These are phyloP conservation scores for Meghimatium bilineatum DNA, from an alignment of 2,888 invertebrate genomes.

Conservation along the genomic window DNA sequence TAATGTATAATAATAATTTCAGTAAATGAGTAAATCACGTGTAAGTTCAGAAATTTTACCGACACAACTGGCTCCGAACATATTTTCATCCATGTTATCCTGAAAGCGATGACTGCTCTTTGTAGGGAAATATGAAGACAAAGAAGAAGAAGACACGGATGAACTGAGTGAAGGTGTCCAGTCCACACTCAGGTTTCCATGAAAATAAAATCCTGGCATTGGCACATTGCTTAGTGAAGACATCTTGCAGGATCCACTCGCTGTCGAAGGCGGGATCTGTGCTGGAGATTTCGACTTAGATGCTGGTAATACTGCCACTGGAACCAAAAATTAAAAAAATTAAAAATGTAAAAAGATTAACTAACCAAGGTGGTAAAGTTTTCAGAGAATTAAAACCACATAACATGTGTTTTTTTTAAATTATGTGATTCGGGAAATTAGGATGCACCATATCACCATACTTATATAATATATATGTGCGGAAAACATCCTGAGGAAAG, in stretches of 20 bases:
- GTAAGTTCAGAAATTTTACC: conserved; percentile 27
- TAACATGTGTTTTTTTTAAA: too few relatives aligned
- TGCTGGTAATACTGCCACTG: conserved; percentile 20
- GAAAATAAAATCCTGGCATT: conserved; percentile 68
- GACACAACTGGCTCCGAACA: conserved; percentile 7
- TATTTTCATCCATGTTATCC: conserved; percentile 11
- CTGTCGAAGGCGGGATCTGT: neutral
- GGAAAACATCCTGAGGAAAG: too few relatives aligned
- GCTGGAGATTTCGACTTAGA: conserved; percentile 31
- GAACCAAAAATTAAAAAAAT: neutral
- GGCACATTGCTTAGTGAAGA: conserved; percentile 47
- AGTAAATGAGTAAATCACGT: neutral
- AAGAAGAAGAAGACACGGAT: conserved; percentile 53
- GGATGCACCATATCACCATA: too few relatives aligned
- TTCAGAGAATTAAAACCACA: too few relatives aligned
- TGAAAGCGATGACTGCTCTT: conserved; percentile 36
- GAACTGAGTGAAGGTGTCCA: conserved; percentile 64
- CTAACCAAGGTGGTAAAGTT: too few relatives aligned
- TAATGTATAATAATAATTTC: too few relatives aligned
- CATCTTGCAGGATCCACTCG: conserved; percentile 33
- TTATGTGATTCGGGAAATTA: too few relatives aligned
- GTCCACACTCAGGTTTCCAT: conserved; percentile 63
- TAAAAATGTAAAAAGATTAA: too few relatives aligned
- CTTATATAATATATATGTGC: too few relatives aligned
- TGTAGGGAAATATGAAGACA: conserved; percentile 55